These are phyloP conservation scores for Axis porcinus DNA, from an alignment of 2,113 vertebrate species.

Conservation along the genomic window DNA sequence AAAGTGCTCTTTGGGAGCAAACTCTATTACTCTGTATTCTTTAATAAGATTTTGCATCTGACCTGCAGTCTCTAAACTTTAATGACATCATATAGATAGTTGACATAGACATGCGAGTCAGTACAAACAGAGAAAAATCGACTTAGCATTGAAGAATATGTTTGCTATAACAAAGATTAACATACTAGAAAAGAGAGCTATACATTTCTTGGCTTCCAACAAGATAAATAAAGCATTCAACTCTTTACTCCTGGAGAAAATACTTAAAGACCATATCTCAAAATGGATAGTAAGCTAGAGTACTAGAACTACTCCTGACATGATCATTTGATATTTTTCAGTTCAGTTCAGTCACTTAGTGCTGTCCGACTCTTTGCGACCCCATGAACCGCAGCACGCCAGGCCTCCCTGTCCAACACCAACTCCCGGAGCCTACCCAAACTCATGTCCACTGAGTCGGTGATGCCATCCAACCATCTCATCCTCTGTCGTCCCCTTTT, in stretches of 20 bases:
- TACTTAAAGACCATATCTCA: background rate
- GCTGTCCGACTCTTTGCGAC: background rate
- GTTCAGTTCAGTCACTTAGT: background rate
- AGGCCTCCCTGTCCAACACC: background rate
- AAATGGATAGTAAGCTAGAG: background rate
- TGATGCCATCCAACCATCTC: background rate
- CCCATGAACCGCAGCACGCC: fast-evolving
- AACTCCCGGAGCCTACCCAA: background rate
- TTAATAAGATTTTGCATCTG: constrained; percentile 10
- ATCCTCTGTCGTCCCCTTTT: background rate
- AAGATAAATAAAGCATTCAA: background rate
- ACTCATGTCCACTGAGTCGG: background rate
- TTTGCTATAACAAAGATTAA: background rate
- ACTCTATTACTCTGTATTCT: background rate
- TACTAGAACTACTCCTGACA: background rate
- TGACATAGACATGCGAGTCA: background rate
- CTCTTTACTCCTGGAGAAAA: background rate
- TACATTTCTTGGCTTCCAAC: background rate
- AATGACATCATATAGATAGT: background rate
- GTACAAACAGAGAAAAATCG: background rate
- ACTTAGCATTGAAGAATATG: background rate
- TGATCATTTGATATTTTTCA: background rate
- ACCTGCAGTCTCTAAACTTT: background rate
- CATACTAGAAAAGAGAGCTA: background rate
- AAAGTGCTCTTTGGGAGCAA: background rate